phyloP scores from a whole-genome alignment of 2,888 invertebrate species.

The Cheilosia soror region DNA sequence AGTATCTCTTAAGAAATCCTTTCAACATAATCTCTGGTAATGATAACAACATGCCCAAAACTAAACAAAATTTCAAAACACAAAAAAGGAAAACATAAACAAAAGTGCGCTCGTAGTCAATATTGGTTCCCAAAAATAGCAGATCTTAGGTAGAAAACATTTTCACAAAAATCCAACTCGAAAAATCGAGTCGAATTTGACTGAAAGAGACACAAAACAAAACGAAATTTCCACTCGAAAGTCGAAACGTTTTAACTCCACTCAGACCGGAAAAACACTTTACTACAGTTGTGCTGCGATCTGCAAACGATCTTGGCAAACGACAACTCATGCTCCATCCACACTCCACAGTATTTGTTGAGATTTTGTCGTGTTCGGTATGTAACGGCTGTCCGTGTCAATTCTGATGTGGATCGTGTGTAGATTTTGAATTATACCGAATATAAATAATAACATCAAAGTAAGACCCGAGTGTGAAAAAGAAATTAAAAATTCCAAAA shows the following conservation, averaged over 20 bases:
- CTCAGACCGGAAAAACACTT: constrained; percentile 19
- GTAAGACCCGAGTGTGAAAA: constrained; percentile 31
- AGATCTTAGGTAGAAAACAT: not conserved
- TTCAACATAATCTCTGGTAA: constrained; percentile 29
- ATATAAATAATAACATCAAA: constrained; percentile 30
- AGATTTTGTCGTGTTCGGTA: constrained; percentile 54
- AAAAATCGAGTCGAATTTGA: constrained; percentile 6
- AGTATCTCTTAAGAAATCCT: constrained; percentile 47
- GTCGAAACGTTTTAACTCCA: constrained; percentile 1
- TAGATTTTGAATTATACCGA: constrained; percentile 15
- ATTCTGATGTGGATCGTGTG: constrained; percentile 47
- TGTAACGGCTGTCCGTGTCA: constrained; percentile 22
- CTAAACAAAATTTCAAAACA: constrained; percentile 50
- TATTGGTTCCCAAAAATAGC: constrained; percentile 32
- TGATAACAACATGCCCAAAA: constrained; percentile 27
- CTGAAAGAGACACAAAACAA: not conserved
- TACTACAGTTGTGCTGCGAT: not conserved
- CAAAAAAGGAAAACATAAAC: constrained; percentile 34
- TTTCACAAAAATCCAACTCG: not conserved
- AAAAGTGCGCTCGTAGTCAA: not conserved
- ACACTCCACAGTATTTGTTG: constrained; percentile 61
- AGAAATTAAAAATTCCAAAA: constrained; percentile 15
- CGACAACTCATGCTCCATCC: constrained; percentile 20
- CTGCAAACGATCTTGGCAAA: constrained; percentile 9
- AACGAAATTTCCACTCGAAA: constrained; percentile 21